Evolutionary conservation across 2,113 vertebrate species (phyloP).

Genomic region (Neodontobutis hainanensis): DNA sequence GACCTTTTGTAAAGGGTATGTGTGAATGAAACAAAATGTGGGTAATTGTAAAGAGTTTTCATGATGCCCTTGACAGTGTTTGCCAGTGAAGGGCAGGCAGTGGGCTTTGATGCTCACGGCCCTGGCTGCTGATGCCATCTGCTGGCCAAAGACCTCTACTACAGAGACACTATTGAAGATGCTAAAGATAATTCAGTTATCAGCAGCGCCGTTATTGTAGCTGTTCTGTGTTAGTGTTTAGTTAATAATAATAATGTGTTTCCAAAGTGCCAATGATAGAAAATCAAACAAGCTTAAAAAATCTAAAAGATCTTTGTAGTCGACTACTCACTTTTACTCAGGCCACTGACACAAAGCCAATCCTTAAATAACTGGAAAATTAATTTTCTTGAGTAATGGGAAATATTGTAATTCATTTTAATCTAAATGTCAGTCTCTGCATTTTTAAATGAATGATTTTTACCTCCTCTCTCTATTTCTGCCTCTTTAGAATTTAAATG

Average conservation of each 20-base stretch:
- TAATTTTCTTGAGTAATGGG: constrained; percentile 52
- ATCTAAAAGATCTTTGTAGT: too few species aligned
- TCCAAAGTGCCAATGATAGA: too few species aligned
- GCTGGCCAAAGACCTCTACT: constrained; percentile 62
- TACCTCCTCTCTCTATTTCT: constrained; percentile 32
- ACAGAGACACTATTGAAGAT: constrained; percentile 14
- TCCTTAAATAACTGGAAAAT: constrained; percentile 41
- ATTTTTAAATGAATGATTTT: constrained; percentile 64
- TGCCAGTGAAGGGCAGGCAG: background rate
- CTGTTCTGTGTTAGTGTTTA: background rate
- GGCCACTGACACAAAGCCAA: constrained; percentile 25
- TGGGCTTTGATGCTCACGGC: constrained; percentile 27
- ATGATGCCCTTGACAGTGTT: too few species aligned
- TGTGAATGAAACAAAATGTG: too few species aligned
- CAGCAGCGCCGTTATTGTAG: background rate
- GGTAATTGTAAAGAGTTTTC: too few species aligned
- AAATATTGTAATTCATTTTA: constrained; percentile 56
- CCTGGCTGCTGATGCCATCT: constrained; percentile 75
- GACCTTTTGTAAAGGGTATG: too few species aligned
- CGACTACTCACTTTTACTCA: background rate
- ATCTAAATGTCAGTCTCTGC: constrained; percentile 43
- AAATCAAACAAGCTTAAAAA: too few species aligned
- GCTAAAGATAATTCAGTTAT: background rate
- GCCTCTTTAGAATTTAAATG: constrained; percentile 66
- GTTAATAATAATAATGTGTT: too few species aligned